Evolutionary conservation across 2,888 invertebrate species (phyloP).

Genomic region (Allophyes oxyacanthae): DNA sequence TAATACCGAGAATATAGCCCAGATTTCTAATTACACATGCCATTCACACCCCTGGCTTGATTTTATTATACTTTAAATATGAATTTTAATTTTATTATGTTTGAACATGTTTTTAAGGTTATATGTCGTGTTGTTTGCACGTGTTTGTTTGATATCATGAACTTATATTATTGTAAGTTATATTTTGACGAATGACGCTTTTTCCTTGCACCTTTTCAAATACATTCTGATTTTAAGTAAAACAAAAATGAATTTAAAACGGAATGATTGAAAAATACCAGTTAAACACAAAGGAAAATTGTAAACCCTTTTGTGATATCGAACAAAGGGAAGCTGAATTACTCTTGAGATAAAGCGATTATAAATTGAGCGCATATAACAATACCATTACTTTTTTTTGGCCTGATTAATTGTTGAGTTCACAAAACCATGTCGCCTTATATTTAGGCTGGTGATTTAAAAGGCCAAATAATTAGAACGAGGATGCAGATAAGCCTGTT

Average conservation of each 20-base stretch:
- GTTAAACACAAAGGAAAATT: slow-evolving; percentile 54
- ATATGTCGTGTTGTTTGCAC: neutral
- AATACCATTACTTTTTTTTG: slow-evolving; percentile 64
- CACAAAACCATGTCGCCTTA: slow-evolving; percentile 48
- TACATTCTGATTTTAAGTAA: slow-evolving; percentile 2
- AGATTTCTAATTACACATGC: slow-evolving; percentile 49
- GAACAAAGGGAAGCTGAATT: slow-evolving; percentile 69
- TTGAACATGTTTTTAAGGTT: slow-evolving; percentile 33
- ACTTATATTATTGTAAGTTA: too few relatives aligned
- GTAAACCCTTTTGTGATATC: slow-evolving; percentile 68
- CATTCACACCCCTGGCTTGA: slow-evolving; percentile 41
- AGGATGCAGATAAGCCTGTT: slow-evolving; percentile 46
- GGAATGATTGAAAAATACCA: slow-evolving; percentile 24
- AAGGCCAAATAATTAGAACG: slow-evolving; percentile 47
- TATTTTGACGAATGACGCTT: too few relatives aligned
- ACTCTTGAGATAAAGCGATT: slow-evolving; percentile 65
- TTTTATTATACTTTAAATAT: slow-evolving; percentile 37
- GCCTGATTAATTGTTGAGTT: slow-evolving; percentile 65
- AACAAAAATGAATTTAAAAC: slow-evolving; percentile 34
- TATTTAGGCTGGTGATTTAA: slow-evolving; percentile 31
- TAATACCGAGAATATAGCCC: slow-evolving; percentile 47
- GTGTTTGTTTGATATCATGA: too few relatives aligned
- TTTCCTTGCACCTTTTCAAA: too few relatives aligned
- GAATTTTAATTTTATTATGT: slow-evolving; percentile 34
- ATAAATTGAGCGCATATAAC: slow-evolving; percentile 71